Conservation (phyloP, 2,888 invertebrate genomes). For the Vesta saturnalis region DNA sequence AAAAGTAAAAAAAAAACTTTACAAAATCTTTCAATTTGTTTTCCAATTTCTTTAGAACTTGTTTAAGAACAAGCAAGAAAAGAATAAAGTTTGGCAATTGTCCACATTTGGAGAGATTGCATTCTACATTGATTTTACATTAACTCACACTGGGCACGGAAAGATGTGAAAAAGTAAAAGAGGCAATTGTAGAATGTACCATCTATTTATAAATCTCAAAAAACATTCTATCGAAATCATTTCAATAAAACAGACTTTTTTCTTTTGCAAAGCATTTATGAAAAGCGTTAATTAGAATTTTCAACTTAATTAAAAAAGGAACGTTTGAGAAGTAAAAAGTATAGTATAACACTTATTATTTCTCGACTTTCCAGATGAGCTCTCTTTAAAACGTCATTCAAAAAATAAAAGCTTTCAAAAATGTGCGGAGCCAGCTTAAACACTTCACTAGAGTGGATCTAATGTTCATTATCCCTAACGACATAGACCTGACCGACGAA, state of each 20-base stretch:
- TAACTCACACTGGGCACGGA: neutral
- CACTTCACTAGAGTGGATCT: conserved; percentile 34
- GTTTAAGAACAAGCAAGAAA: neutral
- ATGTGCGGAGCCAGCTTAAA: conserved; percentile 34
- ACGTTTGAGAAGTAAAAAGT: conserved; percentile 23
- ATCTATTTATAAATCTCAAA: too few relatives aligned
- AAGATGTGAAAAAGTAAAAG: neutral
- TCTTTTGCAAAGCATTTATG: too few relatives aligned
- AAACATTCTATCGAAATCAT: too few relatives aligned
- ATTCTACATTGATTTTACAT: neutral
- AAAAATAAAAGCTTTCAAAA: conserved; percentile 29
- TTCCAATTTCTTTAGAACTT: neutral
- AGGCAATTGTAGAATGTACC: too few relatives aligned
- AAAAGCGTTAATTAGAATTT: too few relatives aligned
- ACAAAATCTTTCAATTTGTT: neutral
- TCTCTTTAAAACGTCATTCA: conserved; percentile 20
- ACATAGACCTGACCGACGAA: conserved; percentile 29
- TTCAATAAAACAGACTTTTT: too few relatives aligned
- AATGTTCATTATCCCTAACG: conserved; percentile 38
- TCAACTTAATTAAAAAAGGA: conserved; percentile 21
- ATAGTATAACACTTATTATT: conserved; percentile 23
- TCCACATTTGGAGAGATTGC: neutral
- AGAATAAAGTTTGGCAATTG: neutral
- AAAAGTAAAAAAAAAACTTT: too few relatives aligned
- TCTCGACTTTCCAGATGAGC: conserved; percentile 28